phyloP scores from a whole-genome alignment of 2,888 invertebrate genomes.

The Volucella inflata region DNA sequence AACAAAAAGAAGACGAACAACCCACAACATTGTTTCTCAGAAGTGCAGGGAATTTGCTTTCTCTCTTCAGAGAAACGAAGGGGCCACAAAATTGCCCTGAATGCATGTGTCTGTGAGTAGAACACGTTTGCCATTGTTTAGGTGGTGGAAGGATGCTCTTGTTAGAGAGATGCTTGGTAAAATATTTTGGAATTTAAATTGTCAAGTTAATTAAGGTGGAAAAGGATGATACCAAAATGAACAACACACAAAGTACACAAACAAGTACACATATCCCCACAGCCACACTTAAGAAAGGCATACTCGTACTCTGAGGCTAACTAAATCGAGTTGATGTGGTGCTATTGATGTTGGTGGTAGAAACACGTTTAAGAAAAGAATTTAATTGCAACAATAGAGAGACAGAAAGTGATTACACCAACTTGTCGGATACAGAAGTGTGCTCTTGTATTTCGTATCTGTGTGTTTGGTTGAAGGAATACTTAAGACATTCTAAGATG shows the following conservation, averaged over 20 bases:
- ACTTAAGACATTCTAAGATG: background rate
- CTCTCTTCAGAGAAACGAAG: conserved; percentile 14
- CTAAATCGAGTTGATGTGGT: conserved; percentile 1
- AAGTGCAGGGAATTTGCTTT: conserved; percentile 48
- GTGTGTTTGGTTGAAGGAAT: background rate
- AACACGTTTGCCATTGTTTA: conserved; percentile 11
- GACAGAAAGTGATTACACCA: conserved; percentile 50
- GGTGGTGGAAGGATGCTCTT: conserved; percentile 29
- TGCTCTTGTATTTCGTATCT: background rate
- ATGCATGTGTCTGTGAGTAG: background rate
- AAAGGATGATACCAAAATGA: conserved; percentile 35
- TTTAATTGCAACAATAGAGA: conserved; percentile 40
- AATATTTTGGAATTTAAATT: conserved; percentile 66
- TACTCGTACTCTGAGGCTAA: background rate
- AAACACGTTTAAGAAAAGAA: conserved; percentile 16
- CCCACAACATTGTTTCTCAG: conserved; percentile 46
- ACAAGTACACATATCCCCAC: background rate
- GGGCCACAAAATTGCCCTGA: conserved; percentile 8
- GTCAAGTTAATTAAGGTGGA: conserved; percentile 61
- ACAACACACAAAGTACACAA: conserved; percentile 18
- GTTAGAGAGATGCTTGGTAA: conserved; percentile 27
- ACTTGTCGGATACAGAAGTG: background rate
- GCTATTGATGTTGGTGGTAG: background rate
- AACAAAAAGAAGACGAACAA: conserved; percentile 6
- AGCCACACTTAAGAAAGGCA: background rate